These are phyloP conservation scores for Girardinus metallicus DNA, from an alignment of 2,797 vertebrate genomes.

Conservation along the genomic window DNA sequence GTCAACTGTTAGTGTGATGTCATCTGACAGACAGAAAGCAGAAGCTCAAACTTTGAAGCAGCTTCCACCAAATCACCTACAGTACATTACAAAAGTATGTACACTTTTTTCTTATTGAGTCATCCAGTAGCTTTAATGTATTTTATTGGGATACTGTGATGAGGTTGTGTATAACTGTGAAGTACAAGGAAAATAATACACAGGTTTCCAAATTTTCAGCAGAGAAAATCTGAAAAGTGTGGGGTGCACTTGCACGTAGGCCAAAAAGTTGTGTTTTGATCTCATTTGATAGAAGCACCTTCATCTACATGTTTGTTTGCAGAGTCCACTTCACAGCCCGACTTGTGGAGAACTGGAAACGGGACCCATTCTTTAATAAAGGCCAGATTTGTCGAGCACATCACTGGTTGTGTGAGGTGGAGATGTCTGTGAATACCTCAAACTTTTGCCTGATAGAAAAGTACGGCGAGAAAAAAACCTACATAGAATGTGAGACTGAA, in stretches of 20 bases:
- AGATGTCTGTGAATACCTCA: neutral
- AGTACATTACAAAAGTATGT: neutral
- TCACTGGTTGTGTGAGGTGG: neutral
- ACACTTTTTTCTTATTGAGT: neutral
- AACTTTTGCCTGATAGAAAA: neutral
- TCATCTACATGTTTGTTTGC: neutral
- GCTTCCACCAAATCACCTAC: neutral
- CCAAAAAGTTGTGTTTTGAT: neutral
- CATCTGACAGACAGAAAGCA: slow-evolving; percentile 79
- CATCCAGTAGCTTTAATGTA: neutral
- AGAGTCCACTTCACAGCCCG: neutral
- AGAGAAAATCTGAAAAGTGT: neutral
- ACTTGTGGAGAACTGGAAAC: neutral
- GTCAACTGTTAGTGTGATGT: slow-evolving; percentile 94
- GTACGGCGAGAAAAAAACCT: too few species aligned
- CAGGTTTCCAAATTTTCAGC: neutral
- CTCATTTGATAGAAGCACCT: neutral
- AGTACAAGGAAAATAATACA: neutral
- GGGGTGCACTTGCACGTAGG: neutral
- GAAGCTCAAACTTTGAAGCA: neutral
- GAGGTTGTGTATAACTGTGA: neutral
- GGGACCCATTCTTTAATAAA: neutral
- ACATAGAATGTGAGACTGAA: too few species aligned
- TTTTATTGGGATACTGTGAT: neutral
- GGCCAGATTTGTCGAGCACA: neutral